Evolutionary conservation across 1,140 invertebrate genomes (phyloP).

Genomic region (Drosophila malerkotliana): DNA sequence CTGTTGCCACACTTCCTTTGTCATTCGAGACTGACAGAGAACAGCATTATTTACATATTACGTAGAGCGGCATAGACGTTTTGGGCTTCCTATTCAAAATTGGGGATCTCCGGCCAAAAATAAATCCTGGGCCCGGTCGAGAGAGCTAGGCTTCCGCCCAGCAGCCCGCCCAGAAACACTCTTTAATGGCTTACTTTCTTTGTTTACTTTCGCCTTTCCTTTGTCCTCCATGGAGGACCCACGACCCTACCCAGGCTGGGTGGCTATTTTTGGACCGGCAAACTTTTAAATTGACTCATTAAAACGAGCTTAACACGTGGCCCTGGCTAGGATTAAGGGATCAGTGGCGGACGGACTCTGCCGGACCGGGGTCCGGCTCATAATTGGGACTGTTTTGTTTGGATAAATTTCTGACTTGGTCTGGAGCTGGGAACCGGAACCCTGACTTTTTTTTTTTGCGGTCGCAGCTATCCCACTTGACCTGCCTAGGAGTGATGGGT

Average conservation of each 20-base stretch:
- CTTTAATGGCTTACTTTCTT: constrained; percentile 9
- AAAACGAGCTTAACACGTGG: constrained; percentile 61
- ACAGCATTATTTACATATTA: neutral
- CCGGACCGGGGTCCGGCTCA: neutral
- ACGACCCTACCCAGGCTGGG: neutral
- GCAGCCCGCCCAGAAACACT: neutral
- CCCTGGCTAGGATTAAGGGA: constrained; percentile 18
- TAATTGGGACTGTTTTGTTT: constrained; percentile 9
- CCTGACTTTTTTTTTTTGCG: neutral
- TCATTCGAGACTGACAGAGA: neutral
- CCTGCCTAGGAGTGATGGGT: constrained; percentile 1
- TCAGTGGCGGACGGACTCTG: neutral
- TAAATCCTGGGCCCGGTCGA: neutral
- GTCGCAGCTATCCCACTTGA: constrained; percentile 6
- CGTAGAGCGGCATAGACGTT: neutral
- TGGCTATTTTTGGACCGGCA: constrained; percentile 33
- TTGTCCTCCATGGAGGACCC: neutral
- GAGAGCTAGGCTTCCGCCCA: neutral
- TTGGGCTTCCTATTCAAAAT: neutral
- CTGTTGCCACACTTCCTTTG: too few species aligned
- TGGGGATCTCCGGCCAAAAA: neutral
- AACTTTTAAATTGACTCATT: constrained; percentile 61
- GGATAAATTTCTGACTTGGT: neutral
- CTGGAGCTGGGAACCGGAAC: constrained; percentile 9
- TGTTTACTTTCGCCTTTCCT: constrained; percentile 31